Evolutionary conservation across 2,113 vertebrate genomes (phyloP).

Genomic region (Chionomys nivalis): DNA sequence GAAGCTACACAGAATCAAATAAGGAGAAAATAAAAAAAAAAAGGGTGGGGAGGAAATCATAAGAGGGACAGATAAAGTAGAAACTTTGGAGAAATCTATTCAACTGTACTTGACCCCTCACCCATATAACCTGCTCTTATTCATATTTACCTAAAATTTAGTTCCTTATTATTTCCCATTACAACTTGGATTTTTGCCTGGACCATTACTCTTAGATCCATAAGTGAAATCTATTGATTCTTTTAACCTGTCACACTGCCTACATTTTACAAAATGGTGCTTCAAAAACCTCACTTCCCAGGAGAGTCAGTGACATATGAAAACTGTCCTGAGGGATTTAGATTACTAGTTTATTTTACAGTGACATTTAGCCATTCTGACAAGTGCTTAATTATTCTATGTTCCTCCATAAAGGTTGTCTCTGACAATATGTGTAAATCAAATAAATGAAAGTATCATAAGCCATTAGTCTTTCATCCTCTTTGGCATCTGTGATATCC

Average conservation of each 20-base stretch:
- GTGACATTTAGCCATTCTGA: constrained; percentile 67
- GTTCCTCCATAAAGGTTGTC: constrained; percentile 59
- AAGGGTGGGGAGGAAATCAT: neutral
- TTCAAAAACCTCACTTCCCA: constrained; percentile 44
- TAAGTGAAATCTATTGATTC: constrained; percentile 58
- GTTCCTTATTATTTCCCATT: constrained; percentile 34
- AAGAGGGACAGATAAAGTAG: neutral
- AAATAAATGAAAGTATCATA: constrained; percentile 69
- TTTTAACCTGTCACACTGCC: neutral
- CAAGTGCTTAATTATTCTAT: constrained; percentile 58
- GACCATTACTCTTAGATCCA: constrained; percentile 20
- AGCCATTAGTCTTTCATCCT: constrained; percentile 70
- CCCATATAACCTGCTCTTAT: neutral
- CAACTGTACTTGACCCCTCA: constrained; percentile 11
- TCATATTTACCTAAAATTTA: constrained; percentile 44
- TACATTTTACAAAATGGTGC: constrained; percentile 52
- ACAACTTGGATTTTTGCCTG: constrained; percentile 45
- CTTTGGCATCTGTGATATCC: constrained; percentile 70
- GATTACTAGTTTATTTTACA: constrained; percentile 54
- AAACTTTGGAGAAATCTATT: neutral
- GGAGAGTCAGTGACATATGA: constrained; percentile 48
- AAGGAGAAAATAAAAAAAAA: neutral
- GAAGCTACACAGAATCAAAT: neutral
- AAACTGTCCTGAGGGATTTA: constrained; percentile 33
- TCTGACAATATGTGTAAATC: constrained; percentile 73